These are phyloP conservation scores for Myotis yumanensis DNA, from an alignment of 2,113 vertebrate species.

Conservation along the genomic window DNA sequence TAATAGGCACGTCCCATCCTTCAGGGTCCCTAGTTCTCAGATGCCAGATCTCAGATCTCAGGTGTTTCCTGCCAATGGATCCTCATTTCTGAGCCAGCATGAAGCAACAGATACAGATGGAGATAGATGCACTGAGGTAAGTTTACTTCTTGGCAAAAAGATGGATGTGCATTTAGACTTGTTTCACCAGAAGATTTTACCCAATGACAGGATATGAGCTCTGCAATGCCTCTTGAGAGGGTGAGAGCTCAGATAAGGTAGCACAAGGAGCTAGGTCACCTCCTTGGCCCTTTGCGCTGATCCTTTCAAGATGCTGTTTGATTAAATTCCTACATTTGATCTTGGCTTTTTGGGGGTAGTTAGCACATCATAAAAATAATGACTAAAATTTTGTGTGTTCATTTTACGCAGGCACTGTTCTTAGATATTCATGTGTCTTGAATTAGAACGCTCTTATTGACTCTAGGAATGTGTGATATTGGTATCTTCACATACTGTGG, in stretches of 20 bases:
- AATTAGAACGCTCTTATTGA: background rate
- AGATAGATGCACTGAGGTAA: background rate
- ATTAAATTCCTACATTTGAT: background rate
- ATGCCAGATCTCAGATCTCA: background rate
- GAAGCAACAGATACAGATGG: background rate
- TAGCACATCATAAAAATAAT: background rate
- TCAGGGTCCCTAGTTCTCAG: background rate
- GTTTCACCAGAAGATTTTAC: background rate
- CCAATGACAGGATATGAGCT: too few species aligned
- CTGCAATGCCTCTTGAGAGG: background rate
- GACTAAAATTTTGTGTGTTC: background rate
- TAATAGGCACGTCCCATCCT: background rate
- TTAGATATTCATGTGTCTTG: background rate
- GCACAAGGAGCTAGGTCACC: too few species aligned
- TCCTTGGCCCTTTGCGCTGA: background rate
- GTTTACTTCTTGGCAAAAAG: background rate
- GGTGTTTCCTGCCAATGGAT: background rate
- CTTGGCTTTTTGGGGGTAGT: background rate
- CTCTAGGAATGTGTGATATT: background rate
- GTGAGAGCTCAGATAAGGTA: too few species aligned
- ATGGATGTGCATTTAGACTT: background rate
- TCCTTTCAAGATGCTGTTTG: background rate
- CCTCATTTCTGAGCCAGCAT: background rate
- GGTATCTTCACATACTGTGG: background rate
- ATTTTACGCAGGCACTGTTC: background rate